Percentiles rank a stretch among this genome's conserved stretches.
phyloP scores from a whole-genome alignment of 2,797 vertebrate genomes.

The Channa striata region DNA sequence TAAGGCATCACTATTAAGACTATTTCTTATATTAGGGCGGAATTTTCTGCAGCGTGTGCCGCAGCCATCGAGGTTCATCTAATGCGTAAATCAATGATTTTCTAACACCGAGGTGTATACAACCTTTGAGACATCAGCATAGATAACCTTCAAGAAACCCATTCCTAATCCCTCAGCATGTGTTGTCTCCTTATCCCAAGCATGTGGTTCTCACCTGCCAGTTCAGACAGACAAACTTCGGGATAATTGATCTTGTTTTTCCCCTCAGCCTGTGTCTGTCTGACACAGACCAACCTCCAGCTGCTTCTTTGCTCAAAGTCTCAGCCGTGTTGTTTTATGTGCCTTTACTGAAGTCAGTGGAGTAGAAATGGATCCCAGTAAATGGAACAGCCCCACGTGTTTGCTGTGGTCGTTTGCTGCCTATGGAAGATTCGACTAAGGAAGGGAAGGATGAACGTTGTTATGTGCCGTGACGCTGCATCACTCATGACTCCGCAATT shows the following conservation, averaged over 20 bases:
- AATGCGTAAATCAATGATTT: slow-evolving; percentile 63
- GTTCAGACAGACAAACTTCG: slow-evolving; percentile 63
- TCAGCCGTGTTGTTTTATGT: slow-evolving; percentile 38
- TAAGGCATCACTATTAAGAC: slow-evolving; percentile 45
- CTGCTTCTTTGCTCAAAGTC: slow-evolving; percentile 46
- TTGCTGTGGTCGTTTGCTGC: slow-evolving; percentile 16
- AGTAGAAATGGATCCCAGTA: slow-evolving; percentile 38
- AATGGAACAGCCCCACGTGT: slow-evolving; percentile 29
- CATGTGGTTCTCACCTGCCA: slow-evolving; percentile 69
- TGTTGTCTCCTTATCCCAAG: slow-evolving; percentile 54
- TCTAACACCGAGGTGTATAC: slow-evolving; percentile 45
- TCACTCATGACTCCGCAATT: slow-evolving; percentile 4
- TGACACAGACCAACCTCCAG: slow-evolving; percentile 51
- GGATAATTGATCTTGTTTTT: slow-evolving; percentile 69
- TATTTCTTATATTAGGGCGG: slow-evolving; percentile 37
- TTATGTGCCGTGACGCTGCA: slow-evolving; percentile 21
- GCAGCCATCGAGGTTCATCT: slow-evolving; percentile 57
- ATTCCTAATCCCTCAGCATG: slow-evolving; percentile 66
- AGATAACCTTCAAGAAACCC: slow-evolving; percentile 70
- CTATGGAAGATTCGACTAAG: slow-evolving; percentile 12
- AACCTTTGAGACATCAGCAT: slow-evolving; percentile 65
- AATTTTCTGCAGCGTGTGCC: slow-evolving; percentile 50
- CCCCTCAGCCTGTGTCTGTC: slow-evolving; percentile 56
- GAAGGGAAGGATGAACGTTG: slow-evolving; percentile 15
- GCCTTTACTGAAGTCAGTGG: slow-evolving; percentile 43